Evolutionary conservation across 2,113 vertebrate species (phyloP).

Genomic region (Plecturocebus donacophilus): DNA sequence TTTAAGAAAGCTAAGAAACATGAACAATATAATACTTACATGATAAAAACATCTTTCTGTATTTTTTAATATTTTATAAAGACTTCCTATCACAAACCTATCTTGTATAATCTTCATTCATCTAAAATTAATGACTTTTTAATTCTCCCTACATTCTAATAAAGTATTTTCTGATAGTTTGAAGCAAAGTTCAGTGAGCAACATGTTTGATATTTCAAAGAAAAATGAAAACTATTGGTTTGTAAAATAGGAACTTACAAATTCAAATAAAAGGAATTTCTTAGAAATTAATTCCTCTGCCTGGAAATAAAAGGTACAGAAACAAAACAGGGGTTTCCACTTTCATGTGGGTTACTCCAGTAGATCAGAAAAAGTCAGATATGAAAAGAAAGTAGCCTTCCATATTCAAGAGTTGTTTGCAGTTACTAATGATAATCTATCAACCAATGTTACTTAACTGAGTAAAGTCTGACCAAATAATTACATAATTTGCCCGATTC

Average conservation of each 20-base stretch:
- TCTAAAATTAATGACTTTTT: constrained; percentile 37
- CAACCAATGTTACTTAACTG: constrained; percentile 57
- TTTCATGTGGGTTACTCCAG: background rate
- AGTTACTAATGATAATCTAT: constrained; percentile 51
- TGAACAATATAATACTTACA: constrained; percentile 15
- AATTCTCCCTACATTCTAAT: constrained; percentile 17
- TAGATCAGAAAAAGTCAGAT: constrained; percentile 34
- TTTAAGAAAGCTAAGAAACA: constrained; percentile 26
- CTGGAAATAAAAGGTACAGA: background rate
- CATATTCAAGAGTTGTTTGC: constrained; percentile 6
- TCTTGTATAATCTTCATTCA: constrained; percentile 21
- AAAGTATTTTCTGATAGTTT: constrained; percentile 38
- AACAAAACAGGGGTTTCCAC: background rate
- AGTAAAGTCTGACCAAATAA: background rate
- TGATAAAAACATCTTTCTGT: background rate
- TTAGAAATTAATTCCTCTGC: background rate
- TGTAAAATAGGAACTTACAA: background rate
- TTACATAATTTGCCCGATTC: constrained; percentile 22
- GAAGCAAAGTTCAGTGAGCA: constrained; percentile 31
- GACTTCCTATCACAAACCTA: background rate
- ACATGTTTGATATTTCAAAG: background rate
- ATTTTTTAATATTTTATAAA: constrained; percentile 30
- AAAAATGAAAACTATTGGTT: constrained; percentile 26
- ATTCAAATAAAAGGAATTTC: background rate
- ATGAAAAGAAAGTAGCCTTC: constrained; percentile 35